Conservation (phyloP, 2,113 vertebrate genomes). For the Micronisus gabar region DNA sequence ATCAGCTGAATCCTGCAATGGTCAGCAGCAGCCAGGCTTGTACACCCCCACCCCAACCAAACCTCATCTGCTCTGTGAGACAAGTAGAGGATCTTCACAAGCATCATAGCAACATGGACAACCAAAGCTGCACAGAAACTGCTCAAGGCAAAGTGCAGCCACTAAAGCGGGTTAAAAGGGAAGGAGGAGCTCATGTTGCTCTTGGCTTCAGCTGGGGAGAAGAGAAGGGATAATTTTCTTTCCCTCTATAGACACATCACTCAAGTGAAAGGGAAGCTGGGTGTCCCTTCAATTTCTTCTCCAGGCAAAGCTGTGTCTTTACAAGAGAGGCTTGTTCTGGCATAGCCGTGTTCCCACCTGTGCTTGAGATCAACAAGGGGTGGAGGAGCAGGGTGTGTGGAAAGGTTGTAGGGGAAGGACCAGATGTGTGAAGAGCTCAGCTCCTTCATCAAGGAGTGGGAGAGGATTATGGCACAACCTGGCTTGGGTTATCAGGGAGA, state of each 20-base stretch:
- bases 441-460: background rate
- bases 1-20: background rate
- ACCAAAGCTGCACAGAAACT: background rate
- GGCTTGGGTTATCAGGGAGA: background rate
- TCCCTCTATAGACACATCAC: background rate
- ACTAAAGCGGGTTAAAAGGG: background rate
- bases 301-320: background rate
- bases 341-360: background rate
- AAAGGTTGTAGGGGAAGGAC: background rate
- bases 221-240: background rate
- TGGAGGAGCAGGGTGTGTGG: background rate
- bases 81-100: background rate
- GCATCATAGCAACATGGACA: background rate
- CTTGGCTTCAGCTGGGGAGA: background rate
- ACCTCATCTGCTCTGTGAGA: background rate
- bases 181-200: background rate
- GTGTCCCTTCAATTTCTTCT: background rate
- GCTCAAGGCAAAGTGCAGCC: background rate
- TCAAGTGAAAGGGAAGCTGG: background rate
- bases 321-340: background rate
- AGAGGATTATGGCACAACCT: background rate
- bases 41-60: background rate
- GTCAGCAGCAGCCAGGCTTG: background rate
- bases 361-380: background rate
- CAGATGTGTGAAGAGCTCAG: background rate